Evolutionary conservation across 2,113 vertebrate species (phyloP), one percentile per base, ranked within the genome.

Genomic region (Meles meles): DNA sequence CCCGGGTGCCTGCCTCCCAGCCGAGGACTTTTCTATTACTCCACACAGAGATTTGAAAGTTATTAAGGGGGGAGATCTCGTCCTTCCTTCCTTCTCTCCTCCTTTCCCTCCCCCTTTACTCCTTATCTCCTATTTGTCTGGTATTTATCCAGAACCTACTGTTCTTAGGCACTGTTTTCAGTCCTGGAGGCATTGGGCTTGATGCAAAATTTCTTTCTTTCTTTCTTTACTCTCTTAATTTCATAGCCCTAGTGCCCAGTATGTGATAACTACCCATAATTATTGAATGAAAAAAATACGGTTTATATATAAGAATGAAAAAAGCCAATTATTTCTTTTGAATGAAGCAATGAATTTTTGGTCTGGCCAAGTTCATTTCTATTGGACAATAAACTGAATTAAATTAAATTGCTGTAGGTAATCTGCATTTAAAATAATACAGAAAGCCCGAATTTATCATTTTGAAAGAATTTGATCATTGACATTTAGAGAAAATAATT

Each of bases 401-500:
- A 71, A 74, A 88, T 95, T 76, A 49, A 81, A 57, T 96, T 88
- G n/a, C 39, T 79, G 6, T 92, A 76, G 39, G 29, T 69, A 88
- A 63, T n/a, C 31, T 93, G 27, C 25, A 44, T 87, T 90, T 83
- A 83, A 55, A 90, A 37, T 25, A 90, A 82, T 72, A 86, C 21
- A 92, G 27, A 91, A 76, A 83, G 7, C 23, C 27, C 74, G 15
- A 7, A 63, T 71, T 86, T 84, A 11, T 31, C 31, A 27, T 83
- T 67, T 74, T 57, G 79, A 89, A 72, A 85, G 23, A 72, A 77
- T 95, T 92, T 93, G 20, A 72, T 82, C 47, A 23, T 92, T 94
- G 82, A 72, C 7, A 80, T 63, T 89, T 95, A 94, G 61, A 81
- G 37, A 25, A 96, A 92, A 77, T 93, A 92, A 92, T 65, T 79